Evolutionary conservation across 2,888 invertebrate species (phyloP), one percentile per base, ranked within the genome.

Genomic region (Andrena hattorfiana): DNA sequence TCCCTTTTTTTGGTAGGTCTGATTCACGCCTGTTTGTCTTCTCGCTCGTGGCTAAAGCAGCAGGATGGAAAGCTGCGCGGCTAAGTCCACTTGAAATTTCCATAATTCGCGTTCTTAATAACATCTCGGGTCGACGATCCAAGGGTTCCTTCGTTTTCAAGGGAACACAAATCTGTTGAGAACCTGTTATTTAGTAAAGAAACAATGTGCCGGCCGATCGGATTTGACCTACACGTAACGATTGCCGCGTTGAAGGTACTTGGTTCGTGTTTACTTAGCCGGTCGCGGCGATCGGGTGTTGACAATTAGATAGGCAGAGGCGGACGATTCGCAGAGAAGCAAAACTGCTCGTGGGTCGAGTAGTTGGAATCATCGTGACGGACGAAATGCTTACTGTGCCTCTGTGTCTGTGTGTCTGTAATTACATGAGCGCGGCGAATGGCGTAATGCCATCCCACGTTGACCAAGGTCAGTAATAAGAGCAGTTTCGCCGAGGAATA

Each of bases 391-490:
- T 32, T 2, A 30, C 16, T 42, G 4, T 42, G 42, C 42, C 42
- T 16, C 42, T 13, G 42, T 42, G 42, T 13, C 42, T 26, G 26
- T 42, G 8, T 30, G 72, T 60, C 60, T 84, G 79, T 84, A 84
- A 84, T 84, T 84, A 84, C 76, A 79, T 79, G 76, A 35, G 16
- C 49, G 8, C 23, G 32, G n/a, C 23, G 35, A 32, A 68, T 84
- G 72, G 48, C 66, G 84, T 73, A 79, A 76, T 60, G 28, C 48
- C 56, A 23, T 56, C 23, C 30, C 10, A n/a, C 20, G 26, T 56
- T 72, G 51, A 16, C 23, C 73, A 77, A 84, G 85, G 84, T 80
- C 85, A 80, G 70, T 70, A 80, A 77, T 60, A 73, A 74, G 77
- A 73, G 49, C 23, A 6, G 0, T 48, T 28, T 26, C 49, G 10